Evolutionary conservation across 1,140 invertebrate species (phyloP).

Genomic region (Drosophila obscura): DNA sequence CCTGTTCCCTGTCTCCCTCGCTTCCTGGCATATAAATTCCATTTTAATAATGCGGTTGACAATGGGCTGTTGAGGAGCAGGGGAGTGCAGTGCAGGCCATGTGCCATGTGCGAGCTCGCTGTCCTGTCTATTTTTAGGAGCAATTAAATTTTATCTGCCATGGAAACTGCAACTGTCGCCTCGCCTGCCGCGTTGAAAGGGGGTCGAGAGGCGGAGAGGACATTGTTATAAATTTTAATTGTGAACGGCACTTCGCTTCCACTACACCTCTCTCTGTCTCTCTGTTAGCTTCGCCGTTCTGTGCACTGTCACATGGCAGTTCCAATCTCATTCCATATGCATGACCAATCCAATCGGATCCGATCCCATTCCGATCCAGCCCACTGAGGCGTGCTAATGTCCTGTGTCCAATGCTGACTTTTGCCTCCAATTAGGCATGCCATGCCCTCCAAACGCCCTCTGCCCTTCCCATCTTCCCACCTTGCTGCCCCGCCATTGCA

Average conservation of each 20-base stretch:
- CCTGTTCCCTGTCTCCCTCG: not conserved
- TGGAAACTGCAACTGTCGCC: constrained; percentile 49
- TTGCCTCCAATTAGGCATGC: constrained; percentile 67
- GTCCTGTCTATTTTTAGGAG: constrained; percentile 51
- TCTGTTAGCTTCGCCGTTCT: not conserved
- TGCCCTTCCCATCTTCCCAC: not conserved
- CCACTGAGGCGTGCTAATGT: constrained; percentile 61
- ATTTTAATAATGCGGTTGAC: constrained; percentile 66
- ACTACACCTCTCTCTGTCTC: constrained; percentile 8
- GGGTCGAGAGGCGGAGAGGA: not conserved
- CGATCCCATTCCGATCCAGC: too few species aligned
- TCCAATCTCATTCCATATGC: constrained; percentile 48
- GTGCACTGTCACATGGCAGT: constrained; percentile 26
- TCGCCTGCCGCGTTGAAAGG: constrained; percentile 24
- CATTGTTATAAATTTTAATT: constrained; percentile 81
- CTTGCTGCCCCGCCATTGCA: constrained; percentile 24
- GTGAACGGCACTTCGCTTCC: constrained; percentile 30
- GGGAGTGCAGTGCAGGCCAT: too few species aligned
- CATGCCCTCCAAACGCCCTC: constrained; percentile 9
- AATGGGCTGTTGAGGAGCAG: not conserved
- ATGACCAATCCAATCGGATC: constrained; percentile 35
- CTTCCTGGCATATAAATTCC: constrained; percentile 57
- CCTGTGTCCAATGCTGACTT: constrained; percentile 43
- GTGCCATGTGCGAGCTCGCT: too few species aligned
- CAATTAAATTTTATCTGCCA: constrained; percentile 72